These are phyloP conservation scores for Lithobates sylvaticus DNA, from an alignment of 2,797 vertebrate genomes.

Conservation along the genomic window DNA sequence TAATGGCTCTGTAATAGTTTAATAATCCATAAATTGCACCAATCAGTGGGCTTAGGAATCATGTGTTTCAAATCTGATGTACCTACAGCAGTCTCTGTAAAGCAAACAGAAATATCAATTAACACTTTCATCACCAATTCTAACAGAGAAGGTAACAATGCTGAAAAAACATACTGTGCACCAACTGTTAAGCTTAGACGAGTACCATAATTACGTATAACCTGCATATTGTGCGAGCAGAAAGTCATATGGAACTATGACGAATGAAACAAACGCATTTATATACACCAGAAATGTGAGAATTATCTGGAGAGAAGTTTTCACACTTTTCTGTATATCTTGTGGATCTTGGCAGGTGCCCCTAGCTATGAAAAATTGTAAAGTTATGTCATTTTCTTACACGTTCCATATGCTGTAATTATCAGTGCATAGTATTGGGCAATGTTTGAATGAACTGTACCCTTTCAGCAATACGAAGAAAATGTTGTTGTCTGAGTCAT, in stretches of 20 bases:
- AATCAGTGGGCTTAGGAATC: not conserved
- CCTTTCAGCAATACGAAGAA: not conserved
- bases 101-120: not conserved
- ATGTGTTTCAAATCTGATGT: not conserved
- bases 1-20: not conserved
- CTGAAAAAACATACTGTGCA: not conserved
- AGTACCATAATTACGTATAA: not conserved
- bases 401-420: conserved; percentile 28
- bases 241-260: not conserved
- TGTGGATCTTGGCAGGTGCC: conserved; percentile 52
- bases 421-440: conserved; percentile 23
- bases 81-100: conserved; percentile 15
- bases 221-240: not conserved
- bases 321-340: conserved; percentile 32
- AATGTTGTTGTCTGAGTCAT: conserved; percentile 2
- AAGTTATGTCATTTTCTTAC: conserved; percentile 33
- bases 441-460: conserved; percentile 13
- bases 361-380: conserved; percentile 28
- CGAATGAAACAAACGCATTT: conserved; percentile 14
- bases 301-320: conserved; percentile 23
- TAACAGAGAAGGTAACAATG: not conserved
- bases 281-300: conserved; percentile 40
- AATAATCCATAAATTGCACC: conserved; percentile 27
- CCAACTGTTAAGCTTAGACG: not conserved
- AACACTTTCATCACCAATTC: not conserved